phyloP scores from a whole-genome alignment of 1,140 invertebrate genomes.

The Trichonephila inaurata region DNA sequence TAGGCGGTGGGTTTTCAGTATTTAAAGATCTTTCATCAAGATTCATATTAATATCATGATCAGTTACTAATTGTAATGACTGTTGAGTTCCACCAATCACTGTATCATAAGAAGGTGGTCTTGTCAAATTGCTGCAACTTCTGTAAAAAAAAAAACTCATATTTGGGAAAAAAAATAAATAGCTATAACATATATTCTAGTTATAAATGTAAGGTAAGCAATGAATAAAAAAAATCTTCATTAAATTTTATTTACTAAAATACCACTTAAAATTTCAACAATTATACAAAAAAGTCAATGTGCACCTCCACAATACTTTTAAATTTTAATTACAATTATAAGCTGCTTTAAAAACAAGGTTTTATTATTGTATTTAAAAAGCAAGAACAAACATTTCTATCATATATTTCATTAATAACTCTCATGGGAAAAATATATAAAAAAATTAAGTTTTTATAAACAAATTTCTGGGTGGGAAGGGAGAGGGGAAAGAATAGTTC shows the following conservation, averaged over 20 bases:
- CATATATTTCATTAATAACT: neutral
- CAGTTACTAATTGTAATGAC: conserved; percentile 20
- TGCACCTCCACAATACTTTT: too few relatives aligned
- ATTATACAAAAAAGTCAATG: too few relatives aligned
- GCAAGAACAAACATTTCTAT: too few relatives aligned
- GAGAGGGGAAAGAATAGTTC: too few relatives aligned
- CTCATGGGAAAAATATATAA: neutral
- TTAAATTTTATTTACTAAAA: neutral
- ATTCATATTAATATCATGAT: conserved; percentile 76
- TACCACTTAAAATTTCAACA: too few relatives aligned
- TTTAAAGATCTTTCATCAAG: conserved; percentile 43
- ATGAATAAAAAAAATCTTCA: neutral
- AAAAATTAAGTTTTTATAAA: neutral
- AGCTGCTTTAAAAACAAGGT: too few relatives aligned
- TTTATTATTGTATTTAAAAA: too few relatives aligned
- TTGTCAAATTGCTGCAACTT: conserved; percentile 83
- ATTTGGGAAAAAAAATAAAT: neutral
- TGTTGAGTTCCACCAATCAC: conserved; percentile 81
- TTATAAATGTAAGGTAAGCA: too few relatives aligned
- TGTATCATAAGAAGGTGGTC: conserved; percentile 84
- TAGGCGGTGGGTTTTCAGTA: conserved; percentile 83
- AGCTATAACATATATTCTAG: neutral
- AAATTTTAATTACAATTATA: too few relatives aligned
- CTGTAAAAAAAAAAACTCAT: conserved; percentile 79
- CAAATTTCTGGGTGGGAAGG: too few relatives aligned